Base-by-base conservation (phyloP, 30 jellyfish, hydroid and myxozoan species). In the Hydractinia symbiolongicarpus region DNA sequence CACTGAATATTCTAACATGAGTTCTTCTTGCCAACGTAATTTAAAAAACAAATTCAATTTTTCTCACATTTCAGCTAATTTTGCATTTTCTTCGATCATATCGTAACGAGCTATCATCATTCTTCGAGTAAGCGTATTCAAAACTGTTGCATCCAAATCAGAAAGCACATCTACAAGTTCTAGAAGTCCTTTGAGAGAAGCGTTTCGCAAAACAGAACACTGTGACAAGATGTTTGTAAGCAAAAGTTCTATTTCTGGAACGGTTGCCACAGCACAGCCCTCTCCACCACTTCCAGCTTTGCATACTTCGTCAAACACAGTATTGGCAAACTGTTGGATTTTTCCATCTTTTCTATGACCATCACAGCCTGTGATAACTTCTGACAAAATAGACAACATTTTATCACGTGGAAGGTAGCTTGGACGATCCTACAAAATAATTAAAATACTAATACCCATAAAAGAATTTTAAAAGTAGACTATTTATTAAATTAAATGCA, bases 271-370 rank as follows among this genome's bases (percentile, higher is more conserved):
- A 4, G 82, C 96, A 54, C 88, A 50, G 51, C 93, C 89, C 15
- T 9, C 83, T 21, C 40, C 83, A 4, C 89, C 94, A 53, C 78
- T 83, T 44, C 82, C 90, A 14, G 95, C 77, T 66, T 82, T 86
- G 90, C 97, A 90, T 15, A 90, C 94, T 72, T 86, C 95, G n/a
- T 79, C 94, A 67, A 90, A 50, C 21, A 79, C 85, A 21, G 82
- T 68, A 17, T 84, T 84, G 10, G 97, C 97, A 58, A 67, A 68
- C 54, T 82, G 84, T 89, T 90, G 89, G 44, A 90, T 69, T 53
- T 90, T 90, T 61, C 88, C 90, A 56, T 90, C 97, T 74, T 90
- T 90, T 72, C 66, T 82, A 84, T 90, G 88, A 7, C 95, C 97
- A 40, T 90, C 95, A 9, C 84, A 84, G 16, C 66, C 82, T 0